Conservation (phyloP, 2,797 vertebrate species). For the Sebastes nivosus region DNA sequence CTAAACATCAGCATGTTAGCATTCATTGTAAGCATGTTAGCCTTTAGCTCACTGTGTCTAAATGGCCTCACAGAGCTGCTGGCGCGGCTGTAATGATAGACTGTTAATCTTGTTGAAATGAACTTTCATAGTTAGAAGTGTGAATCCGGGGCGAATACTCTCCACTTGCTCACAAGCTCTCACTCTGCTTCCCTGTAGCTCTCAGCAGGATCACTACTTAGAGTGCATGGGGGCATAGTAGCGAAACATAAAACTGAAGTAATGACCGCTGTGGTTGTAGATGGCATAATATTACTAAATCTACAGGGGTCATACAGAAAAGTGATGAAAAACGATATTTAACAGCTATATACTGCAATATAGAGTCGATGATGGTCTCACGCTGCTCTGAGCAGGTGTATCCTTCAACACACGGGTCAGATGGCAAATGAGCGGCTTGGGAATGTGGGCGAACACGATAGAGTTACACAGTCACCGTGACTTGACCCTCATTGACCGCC, state of each 20-base stretch:
- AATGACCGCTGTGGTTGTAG: slow-evolving; percentile 35
- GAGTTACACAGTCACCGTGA: slow-evolving; percentile 1
- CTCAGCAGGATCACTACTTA: slow-evolving; percentile 20
- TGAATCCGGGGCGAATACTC: background rate
- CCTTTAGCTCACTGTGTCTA: background rate
- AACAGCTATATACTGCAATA: slow-evolving; percentile 31
- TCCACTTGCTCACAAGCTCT: background rate
- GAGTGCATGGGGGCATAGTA: background rate
- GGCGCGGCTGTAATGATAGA: background rate
- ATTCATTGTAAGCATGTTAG: background rate
- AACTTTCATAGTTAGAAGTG: slow-evolving; percentile 6
- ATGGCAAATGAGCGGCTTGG: slow-evolving; percentile 13
- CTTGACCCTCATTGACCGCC: slow-evolving; percentile 3
- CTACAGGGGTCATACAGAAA: slow-evolving; percentile 30
- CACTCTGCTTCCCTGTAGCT: slow-evolving; percentile 12
- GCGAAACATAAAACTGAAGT: slow-evolving; percentile 45
- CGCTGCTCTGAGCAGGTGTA: slow-evolving; percentile 16
- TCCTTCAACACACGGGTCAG: slow-evolving; percentile 29
- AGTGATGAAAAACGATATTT: slow-evolving; percentile 48
- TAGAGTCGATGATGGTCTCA: slow-evolving; percentile 18
- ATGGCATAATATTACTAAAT: slow-evolving; percentile 42
- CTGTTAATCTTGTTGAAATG: background rate
- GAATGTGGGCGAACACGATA: slow-evolving; percentile 9
- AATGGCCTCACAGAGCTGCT: background rate
- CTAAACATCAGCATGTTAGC: background rate